phyloP scores from a whole-genome alignment of 2,888 invertebrate species.

The Hanleya hanleyi region DNA sequence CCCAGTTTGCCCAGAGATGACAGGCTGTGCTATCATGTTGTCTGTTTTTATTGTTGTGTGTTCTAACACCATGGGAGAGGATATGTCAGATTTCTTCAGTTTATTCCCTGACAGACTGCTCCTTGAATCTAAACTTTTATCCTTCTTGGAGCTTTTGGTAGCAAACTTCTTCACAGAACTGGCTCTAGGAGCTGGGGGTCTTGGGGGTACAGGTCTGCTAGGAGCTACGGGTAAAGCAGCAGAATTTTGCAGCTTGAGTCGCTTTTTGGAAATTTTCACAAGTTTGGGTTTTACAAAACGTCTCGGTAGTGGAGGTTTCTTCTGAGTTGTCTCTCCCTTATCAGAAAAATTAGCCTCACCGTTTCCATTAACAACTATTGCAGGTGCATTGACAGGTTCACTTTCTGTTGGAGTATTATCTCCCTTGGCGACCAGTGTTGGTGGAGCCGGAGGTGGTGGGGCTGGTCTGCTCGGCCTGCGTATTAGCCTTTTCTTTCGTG shows the following conservation, averaged over 20 bases:
- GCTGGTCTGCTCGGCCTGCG: slow-evolving; percentile 15
- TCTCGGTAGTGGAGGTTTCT: slow-evolving; percentile 47
- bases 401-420: background rate
- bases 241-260: slow-evolving; percentile 13
- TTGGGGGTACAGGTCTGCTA: slow-evolving; percentile 16
- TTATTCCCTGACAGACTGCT: background rate
- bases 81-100: slow-evolving; percentile 6
- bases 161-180: background rate
- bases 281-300: slow-evolving; percentile 54
- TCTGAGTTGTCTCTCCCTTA: slow-evolving; percentile 14
- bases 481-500: background rate
- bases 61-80: background rate
- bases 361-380: background rate
- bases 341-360: background rate
- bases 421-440: slow-evolving; percentile 2
- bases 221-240: slow-evolving; percentile 10
- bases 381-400: background rate
- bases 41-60: background rate
- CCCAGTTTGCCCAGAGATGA: too few species aligned
- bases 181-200: slow-evolving; percentile 9
- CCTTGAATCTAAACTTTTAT: background rate
- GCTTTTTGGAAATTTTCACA: slow-evolving; percentile 46
- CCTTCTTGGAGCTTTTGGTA: background rate
- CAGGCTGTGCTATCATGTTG: too few species aligned
- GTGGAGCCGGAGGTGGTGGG: background rate